Evolutionary conservation across 2,113 vertebrate genomes (phyloP), one percentile per base, ranked within the genome.

Genomic region (Callipepla squamata): DNA sequence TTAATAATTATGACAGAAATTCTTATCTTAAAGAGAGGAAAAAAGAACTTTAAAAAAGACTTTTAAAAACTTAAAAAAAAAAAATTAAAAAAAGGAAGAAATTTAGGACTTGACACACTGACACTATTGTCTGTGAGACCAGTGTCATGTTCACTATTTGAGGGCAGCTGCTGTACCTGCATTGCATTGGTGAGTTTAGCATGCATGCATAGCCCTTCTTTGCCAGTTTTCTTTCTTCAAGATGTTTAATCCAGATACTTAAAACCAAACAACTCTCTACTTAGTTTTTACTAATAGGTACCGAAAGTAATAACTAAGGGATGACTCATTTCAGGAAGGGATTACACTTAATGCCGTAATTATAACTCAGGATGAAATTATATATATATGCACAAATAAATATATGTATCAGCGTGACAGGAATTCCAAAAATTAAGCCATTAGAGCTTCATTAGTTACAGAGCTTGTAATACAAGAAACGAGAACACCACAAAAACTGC

Each of bases 1-100:
- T 95, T 95, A 96, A 95, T 97, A 94, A 59, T 94, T 96, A 81
- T 92, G 96, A 95, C 61, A 87, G 80, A 92, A 84, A 90, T 32
- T 91, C 58, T 85, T 75, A 77, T 65, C 58, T 84, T 85, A 89
- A 61, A 15, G 11, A 36, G 23, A 30, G 11, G 12, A 19, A 48
- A 36, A 32, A 34, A 57, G 2, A 73, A 79, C 48, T 91, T 92
- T 40, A 5, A 18, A 50, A 50, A 83, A 87, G 45, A 78, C 93
- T 72, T 75, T 45, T 76, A 74, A 95, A 94, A 93, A 91, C 44
- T 53, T 53, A 6, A 44, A 44, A 87, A 77, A 87, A 77, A 40
- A 85, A 75, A 30, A 86, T 72, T 89, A 59, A 91, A 86, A 92
- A 79, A 63, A 59, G 61, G 18, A 77, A 40, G 58, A 63, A 72